These are phyloP conservation scores for Pinna nobilis DNA, from an alignment of 1,140 invertebrate genomes.

Conservation along the genomic window DNA sequence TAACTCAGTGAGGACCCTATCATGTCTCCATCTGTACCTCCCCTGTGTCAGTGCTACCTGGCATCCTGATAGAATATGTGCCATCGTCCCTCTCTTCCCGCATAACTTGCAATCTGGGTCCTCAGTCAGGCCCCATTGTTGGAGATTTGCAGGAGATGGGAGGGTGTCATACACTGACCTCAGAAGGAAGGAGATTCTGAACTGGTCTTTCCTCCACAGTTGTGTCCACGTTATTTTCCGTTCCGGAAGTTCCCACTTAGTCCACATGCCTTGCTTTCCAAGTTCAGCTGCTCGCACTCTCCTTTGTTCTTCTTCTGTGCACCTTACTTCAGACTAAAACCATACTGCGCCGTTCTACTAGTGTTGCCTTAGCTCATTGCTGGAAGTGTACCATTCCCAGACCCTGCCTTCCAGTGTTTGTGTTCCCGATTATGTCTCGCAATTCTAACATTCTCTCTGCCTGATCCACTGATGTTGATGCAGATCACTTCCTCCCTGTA, in stretches of 20 bases:
- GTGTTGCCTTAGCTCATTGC: constrained; percentile 22
- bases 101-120: constrained; percentile 10
- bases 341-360: constrained; percentile 4
- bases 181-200: constrained; percentile 7
- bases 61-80: constrained; percentile 11
- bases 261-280: not conserved
- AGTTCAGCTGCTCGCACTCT: constrained; percentile 9
- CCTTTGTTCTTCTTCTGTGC: not conserved
- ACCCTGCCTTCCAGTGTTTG: not conserved
- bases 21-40: constrained; percentile 30
- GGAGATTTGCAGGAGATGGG: constrained; percentile 1
- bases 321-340: constrained; percentile 13
- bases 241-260: constrained; percentile 10
- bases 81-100: constrained; percentile 11
- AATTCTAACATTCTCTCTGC: constrained; percentile 14
- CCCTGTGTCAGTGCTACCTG: constrained; percentile 22
- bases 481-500: constrained; percentile 5
- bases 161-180: constrained; percentile 14
- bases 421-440: too few species aligned
- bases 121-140: not conserved
- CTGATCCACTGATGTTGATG: constrained; percentile 14
- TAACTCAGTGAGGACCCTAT: constrained; percentile 28
- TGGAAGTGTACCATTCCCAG: constrained; percentile 10
- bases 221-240: constrained; percentile 3
- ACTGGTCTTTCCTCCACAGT: constrained; percentile 20